Evolutionary conservation across 2,797 vertebrate genomes (phyloP).

Genomic region (Siniperca undulata): DNA sequence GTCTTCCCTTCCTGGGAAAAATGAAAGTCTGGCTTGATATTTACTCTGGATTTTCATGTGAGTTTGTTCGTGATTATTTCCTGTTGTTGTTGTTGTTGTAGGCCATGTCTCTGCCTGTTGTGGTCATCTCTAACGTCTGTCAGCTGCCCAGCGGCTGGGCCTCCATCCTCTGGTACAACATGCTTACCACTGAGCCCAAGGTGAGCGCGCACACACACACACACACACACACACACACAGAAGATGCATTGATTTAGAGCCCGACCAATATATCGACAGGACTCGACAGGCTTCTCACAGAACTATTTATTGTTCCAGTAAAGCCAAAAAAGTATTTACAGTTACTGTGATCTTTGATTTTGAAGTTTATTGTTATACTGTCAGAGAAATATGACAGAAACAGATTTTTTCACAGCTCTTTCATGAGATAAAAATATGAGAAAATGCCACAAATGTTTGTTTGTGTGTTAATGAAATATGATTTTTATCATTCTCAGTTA

Average conservation of each 20-base stretch:
- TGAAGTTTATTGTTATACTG: no score
- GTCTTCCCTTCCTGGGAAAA: no score
- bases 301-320: no score
- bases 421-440: background rate
- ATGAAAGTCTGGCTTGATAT: no score
- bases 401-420: background rate
- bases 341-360: no score
- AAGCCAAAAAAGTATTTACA: no score
- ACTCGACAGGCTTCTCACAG: no score
- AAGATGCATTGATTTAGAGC: no score
- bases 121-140: slow-evolving; percentile 97
- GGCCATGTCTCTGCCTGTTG: slow-evolving; percentile 93
- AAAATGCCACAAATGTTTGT: background rate
- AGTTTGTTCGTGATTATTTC: background rate
- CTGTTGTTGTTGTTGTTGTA: slow-evolving; percentile 63
- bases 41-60: no score
- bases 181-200: slow-evolving; percentile 93
- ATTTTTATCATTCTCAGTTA: no score
- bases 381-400: background rate
- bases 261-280: no score
- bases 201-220: slow-evolving; percentile 72
- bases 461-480: background rate
- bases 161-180: slow-evolving; percentile 99
- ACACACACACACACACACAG: slow-evolving; percentile 13
- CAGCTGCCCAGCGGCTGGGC: slow-evolving; percentile 98